Evolutionary conservation across 2,113 vertebrate genomes (phyloP).

Genomic region (Grus americana): DNA sequence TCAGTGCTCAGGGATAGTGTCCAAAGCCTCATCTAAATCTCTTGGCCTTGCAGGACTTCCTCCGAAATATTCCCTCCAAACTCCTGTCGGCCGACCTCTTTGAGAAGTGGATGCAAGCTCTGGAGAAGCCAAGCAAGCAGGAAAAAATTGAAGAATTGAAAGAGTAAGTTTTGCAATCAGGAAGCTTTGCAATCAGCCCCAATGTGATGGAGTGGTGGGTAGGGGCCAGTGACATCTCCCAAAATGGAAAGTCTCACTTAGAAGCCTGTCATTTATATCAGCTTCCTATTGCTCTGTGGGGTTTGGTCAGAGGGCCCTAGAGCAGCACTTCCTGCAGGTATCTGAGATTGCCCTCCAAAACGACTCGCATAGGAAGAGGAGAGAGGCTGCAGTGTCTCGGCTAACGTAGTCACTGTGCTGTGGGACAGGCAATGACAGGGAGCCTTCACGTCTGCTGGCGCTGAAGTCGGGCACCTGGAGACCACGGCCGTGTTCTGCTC

Average conservation of each 20-base stretch:
- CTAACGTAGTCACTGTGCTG: too few species aligned
- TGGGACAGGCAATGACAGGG: not conserved
- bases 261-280: not conserved
- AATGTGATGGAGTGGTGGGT: not conserved
- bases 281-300: not conserved
- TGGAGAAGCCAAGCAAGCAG: conserved; percentile 74
- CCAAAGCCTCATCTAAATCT: not conserved
- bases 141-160: conserved; percentile 79
- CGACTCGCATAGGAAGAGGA: not conserved
- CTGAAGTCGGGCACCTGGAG: not conserved
- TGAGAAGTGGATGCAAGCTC: conserved; percentile 83
- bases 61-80: too few species aligned
- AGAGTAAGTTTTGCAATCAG: conserved; percentile 78
- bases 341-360: not conserved
- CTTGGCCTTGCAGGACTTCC: too few species aligned
- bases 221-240: not conserved
- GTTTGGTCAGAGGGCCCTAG: not conserved
- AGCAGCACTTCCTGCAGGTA: not conserved
- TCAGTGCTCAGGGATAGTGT: not conserved
- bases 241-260: not conserved
- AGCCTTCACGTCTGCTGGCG: not conserved
- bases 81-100: conserved; percentile 81
- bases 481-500: not conserved
- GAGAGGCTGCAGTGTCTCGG: not conserved
- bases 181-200: conserved; percentile 48